Evolutionary conservation across 2,888 invertebrate species (phyloP), one percentile per base, ranked within the genome.

Genomic region (Scotopteryx bipunctaria): DNA sequence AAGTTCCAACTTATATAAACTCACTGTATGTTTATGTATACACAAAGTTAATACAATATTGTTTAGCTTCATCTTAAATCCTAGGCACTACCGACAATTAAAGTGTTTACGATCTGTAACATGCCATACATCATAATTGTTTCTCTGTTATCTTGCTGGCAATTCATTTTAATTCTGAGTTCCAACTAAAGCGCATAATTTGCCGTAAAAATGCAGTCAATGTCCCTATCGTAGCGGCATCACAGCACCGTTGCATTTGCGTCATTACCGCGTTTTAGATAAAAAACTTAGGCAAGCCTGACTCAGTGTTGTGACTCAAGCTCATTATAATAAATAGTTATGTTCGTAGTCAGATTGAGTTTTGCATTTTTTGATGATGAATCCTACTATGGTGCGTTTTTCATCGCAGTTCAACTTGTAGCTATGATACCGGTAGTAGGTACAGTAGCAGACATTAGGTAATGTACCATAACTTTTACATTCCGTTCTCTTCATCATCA

Each of bases 181-280:
- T 32, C 19, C 11, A 9, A 15, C 25, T 27, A 27, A 35, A 29
- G 14, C 14, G 27, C 44, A 37, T 31, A 21, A 25, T 38, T 44
- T 15, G 33, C 16, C 17, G 21, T 45, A 32, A 51, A 44, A 42
- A 44, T 37, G 41, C 48, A 44, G 48, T 36, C 54, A 54, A 36
- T 55, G 42, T 32, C 52, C 37, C 21, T 35, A 23, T 15, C 44
- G 11, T 50, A 46, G 27, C 45, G 44, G 40, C 31, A 38, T 21
- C 38, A 32, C 19, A 32, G 36, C 33, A 52, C 48, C 49, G 55
- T 48, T 50, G 42, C 27, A 41, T 48, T 55, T 31, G 21, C 29
- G 49, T 58, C 57, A 55, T 63, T 57, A 59, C 41, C 53, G 23
- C 9, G 11, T 36, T 52, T 55, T 44, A 47, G 48, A 57, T 48